Base-by-base conservation (phyloP, 2,888 invertebrate genomes). In the Dugesia japonica region DNA sequence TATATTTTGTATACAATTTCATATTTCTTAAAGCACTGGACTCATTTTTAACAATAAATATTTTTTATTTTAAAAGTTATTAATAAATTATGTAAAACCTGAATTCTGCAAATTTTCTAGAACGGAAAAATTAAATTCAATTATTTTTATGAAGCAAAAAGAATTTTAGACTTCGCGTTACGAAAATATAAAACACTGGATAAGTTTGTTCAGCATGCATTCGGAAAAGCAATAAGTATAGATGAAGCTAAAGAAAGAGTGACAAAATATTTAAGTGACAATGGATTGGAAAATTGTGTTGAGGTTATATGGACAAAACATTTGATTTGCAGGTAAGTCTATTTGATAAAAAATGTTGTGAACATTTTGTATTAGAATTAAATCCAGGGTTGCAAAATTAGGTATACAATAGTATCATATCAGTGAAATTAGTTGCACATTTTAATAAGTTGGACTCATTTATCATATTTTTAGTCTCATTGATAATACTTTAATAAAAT, bases 241-340 rank as follows among this genome's bases (percentile, higher is more conserved):
- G 81, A 81, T 26, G 79, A 80, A 76, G 83, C 82, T 0, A 81
- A 82, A 1, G 80, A 81, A n/a, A 78, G 81, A n/a, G 78, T 83
- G 20, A 79, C 80, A 17, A 79, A 82, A 28, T 83, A 83, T 72
- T 79, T 83, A n/a, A 79, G 79, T 26, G 82, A 82, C 26, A 80
- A 82, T 78, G 80, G 80, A 17, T 76, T 82, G 1, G 81, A 81
- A 77, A 83, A 82, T n/a, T 81, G 82, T n/a, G 80, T 83, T 78
- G 80, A 79, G 28, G 80, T 83, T 13, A 81, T 82, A 76, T 83
- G 83, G 83, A 81, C 82, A 72, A 81, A 80, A 71, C 81, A 82
- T 73, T 79, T 83, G 75, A 80, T 81, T 23, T 82, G 82, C 80
- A 83, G 83, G 83, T 83, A 76, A 77, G 79, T 76, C n/a, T 42